Percentiles rank a stretch among this genome's conserved stretches.
Evolutionary conservation across 2,797 vertebrate species (phyloP).

Genomic region (Hirundo rustica): DNA sequence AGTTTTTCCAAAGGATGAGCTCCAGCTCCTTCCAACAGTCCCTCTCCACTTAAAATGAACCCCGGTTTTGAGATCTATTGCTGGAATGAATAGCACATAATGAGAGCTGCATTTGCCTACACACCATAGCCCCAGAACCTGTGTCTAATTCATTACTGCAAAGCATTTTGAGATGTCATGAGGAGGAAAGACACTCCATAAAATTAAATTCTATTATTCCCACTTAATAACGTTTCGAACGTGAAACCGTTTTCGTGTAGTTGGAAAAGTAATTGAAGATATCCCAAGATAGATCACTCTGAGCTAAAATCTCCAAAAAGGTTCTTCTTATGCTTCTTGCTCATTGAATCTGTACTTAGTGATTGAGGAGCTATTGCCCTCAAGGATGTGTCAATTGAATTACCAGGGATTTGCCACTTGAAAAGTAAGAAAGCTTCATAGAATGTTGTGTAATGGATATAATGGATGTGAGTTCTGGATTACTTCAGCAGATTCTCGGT

Average conservation of each 20-base stretch:
- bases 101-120: constrained; percentile 52
- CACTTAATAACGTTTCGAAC: constrained; percentile 21
- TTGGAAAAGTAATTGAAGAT: constrained; percentile 55
- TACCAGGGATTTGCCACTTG: not conserved
- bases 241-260: not conserved
- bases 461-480: not conserved
- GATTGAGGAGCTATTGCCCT: constrained; percentile 15
- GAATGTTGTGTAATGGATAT: not conserved
- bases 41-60: constrained; percentile 5
- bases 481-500: not conserved
- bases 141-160: constrained; percentile 52
- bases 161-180: not conserved
- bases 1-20: not conserved
- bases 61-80: not conserved
- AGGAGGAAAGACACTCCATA: constrained; percentile 7
- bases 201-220: constrained; percentile 58
- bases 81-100: constrained; percentile 46
- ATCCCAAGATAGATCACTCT: constrained; percentile 20
- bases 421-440: not conserved
- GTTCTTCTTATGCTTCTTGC: not conserved
- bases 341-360: constrained; percentile 21
- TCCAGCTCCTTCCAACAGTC: not conserved
- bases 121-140: constrained; percentile 29
- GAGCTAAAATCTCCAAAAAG: constrained; percentile 13
- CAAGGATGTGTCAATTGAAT: constrained; percentile 32